Evolutionary conservation across 2,888 invertebrate genomes (phyloP).

Genomic region (Drosophila birchii): DNA sequence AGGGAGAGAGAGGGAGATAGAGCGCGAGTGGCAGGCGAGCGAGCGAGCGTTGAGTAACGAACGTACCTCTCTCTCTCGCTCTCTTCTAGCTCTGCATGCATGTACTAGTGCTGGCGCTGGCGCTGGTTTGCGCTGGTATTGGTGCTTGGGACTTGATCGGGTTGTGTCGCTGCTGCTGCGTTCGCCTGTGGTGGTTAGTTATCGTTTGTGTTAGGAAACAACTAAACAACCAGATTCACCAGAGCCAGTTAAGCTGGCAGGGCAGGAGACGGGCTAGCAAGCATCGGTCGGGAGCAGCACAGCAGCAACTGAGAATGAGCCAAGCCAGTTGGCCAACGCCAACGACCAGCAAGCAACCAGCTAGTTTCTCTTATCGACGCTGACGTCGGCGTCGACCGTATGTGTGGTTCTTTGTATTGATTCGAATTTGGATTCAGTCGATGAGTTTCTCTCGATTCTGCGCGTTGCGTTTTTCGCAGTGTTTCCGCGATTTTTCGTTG

Average conservation of each 20-base stretch:
- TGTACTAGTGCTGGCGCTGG: conserved; percentile 1
- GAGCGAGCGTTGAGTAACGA: conserved; percentile 5
- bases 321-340: conserved; percentile 21
- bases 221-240: conserved; percentile 46
- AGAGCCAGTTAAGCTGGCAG: conserved; percentile 40
- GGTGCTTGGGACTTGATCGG: conserved; percentile 24
- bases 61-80: not conserved
- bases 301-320: conserved; percentile 31
- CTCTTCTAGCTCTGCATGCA: conserved; percentile 14
- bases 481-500: conserved; percentile 79
- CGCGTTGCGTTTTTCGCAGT: conserved; percentile 82
- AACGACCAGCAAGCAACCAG: conserved; percentile 25
- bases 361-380: conserved; percentile 32
- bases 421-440: conserved; percentile 81
- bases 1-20: not conserved
- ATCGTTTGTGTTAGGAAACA: conserved; percentile 31
- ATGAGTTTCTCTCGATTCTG: conserved; percentile 84
- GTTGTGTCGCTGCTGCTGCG: conserved; percentile 11
- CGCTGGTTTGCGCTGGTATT: not conserved
- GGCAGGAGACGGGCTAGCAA: conserved; percentile 19
- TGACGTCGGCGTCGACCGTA: conserved; percentile 29
- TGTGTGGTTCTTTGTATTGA: conserved; percentile 70
- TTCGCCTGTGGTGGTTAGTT: conserved; percentile 21
- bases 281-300: conserved; percentile 19
- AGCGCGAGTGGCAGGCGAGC: not conserved